phyloP scores from a whole-genome alignment of 2,113 vertebrate genomes.

The Marmota flaviventris region DNA sequence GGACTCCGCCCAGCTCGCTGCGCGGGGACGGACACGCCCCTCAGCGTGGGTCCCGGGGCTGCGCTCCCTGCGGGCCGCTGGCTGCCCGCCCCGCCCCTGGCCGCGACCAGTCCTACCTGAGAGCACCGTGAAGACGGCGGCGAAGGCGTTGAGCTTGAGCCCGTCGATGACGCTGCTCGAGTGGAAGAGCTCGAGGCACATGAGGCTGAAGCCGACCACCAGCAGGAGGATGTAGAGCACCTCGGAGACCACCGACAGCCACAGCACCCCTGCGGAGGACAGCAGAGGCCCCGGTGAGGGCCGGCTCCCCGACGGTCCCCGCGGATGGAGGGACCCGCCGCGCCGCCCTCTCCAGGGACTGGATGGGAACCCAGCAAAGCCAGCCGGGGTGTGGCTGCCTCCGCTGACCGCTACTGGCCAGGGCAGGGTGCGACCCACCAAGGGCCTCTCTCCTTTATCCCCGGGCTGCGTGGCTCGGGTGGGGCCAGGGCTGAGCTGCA shows the following conservation, averaged over 20 bases:
- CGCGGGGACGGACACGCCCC: too few relatives aligned
- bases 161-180: conserved; percentile 98
- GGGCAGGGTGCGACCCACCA: too few relatives aligned
- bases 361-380: background rate
- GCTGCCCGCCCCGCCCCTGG: too few relatives aligned
- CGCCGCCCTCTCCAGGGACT: background rate
- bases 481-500: too few relatives aligned
- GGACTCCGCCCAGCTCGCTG: background rate
- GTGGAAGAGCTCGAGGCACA: conserved; percentile 98
- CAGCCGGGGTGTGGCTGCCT: background rate
- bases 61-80: too few relatives aligned
- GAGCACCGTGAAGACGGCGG: conserved; percentile 98
- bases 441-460: background rate
- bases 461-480: too few relatives aligned
- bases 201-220: conserved; percentile 97
- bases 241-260: conserved; percentile 97
- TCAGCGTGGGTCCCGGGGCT: too few relatives aligned
- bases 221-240: conserved; percentile 97
- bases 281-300: conserved; percentile 53
- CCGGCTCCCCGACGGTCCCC: accelerated
- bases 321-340: background rate
- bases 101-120: conserved; percentile 89
- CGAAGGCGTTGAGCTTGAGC: conserved; percentile 98
- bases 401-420: too few relatives aligned
- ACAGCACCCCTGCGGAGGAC: conserved; percentile 93